These are phyloP conservation scores for Scomber japonicus DNA, from an alignment of 2,113 vertebrate genomes.

Conservation along the genomic window DNA sequence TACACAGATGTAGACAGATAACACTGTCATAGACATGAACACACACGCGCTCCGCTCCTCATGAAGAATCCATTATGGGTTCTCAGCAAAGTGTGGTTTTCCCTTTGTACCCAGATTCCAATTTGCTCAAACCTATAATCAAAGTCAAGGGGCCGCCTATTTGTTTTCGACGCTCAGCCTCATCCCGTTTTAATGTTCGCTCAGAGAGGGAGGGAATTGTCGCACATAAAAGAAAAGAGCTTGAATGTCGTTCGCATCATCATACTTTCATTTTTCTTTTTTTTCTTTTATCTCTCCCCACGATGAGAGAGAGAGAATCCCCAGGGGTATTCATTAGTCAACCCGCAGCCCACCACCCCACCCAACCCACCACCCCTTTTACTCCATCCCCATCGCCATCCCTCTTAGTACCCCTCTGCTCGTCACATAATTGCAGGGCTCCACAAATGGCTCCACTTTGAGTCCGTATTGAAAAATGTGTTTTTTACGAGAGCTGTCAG, in stretches of 20 bases:
- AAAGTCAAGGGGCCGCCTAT: slow-evolving; percentile 61
- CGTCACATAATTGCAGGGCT: slow-evolving; percentile 70
- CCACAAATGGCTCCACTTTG: slow-evolving; percentile 75
- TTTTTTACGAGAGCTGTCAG: slow-evolving; percentile 44
- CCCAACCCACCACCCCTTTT: background rate
- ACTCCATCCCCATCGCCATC: slow-evolving; percentile 1
- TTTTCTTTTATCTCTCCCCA: slow-evolving; percentile 50
- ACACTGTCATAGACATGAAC: background rate
- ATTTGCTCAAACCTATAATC: slow-evolving; percentile 68
- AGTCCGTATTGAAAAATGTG: slow-evolving; percentile 62
- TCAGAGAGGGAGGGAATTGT: slow-evolving; percentile 30
- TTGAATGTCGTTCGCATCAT: slow-evolving; percentile 63
- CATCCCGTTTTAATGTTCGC: slow-evolving; percentile 52
- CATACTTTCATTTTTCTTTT: slow-evolving; percentile 51
- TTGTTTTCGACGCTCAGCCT: slow-evolving; percentile 47
- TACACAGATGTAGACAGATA: no score
- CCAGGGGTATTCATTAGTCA: slow-evolving; percentile 81
- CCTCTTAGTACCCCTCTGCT: slow-evolving; percentile 17
- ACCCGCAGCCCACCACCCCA: slow-evolving; percentile 19
- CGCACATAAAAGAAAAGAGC: slow-evolving; percentile 62
- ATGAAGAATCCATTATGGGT: slow-evolving; percentile 58
- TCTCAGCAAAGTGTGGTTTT: slow-evolving; percentile 33
- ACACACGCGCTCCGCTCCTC: slow-evolving; percentile 10
- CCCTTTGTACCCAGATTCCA: slow-evolving; percentile 56
- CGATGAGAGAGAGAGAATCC: slow-evolving; percentile 62